Base-by-base conservation (phyloP, 2,888 invertebrate species). In the Polydrusus cervinus region DNA sequence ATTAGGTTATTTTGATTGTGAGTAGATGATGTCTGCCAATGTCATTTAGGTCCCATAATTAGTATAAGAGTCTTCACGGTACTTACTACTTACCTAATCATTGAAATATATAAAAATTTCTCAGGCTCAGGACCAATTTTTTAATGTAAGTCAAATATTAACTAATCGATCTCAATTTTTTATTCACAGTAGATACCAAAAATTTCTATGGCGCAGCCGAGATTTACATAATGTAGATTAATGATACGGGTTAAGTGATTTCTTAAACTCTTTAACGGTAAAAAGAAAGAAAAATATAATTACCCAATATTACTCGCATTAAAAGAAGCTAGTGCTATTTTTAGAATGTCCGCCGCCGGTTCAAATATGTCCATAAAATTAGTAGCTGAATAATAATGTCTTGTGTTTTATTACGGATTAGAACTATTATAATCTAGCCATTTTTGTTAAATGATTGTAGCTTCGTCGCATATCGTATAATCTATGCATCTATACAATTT, bases 221-320 rank as follows among this genome's bases (percentile, higher is more conserved):
- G 62, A 49, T 53, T 45, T 14, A 66, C 61, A 72, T 72, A 75
- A 75, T 75, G 71, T 72, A 75, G 75, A 75, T 75, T 75, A 75
- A 75, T 67, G 75, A 75, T 47, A 72, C 75, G 47, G 67, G 75
- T 68, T 72, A 75, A 75, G 75, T 75, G 72, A 72, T 75, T n/a
- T 55, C 68, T 72, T 62, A 68, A 75, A 62, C 57, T 43, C 14
- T 57, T 34, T 75, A 75, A 75, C 75, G 71, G 75, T 75, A 75
- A 51, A 51, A 34, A 34, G 47, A 65, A 25, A 25, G 66, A 74
- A 74, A 70, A 53, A 68, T 53, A 57, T 74, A 74, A 74, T 74
- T 74, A 69, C 68, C 69, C 53, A 64, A 74, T 74, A 73, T 73
- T 61, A 74, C 69, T 64, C 62, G 45, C 57, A 40, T 67, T 62